A percentile compares a stretch with the other conserved stretches of the same genome.
These are phyloP conservation scores for Lepus americanus DNA, from an alignment of 2,113 vertebrate genomes.

Conservation along the genomic window DNA sequence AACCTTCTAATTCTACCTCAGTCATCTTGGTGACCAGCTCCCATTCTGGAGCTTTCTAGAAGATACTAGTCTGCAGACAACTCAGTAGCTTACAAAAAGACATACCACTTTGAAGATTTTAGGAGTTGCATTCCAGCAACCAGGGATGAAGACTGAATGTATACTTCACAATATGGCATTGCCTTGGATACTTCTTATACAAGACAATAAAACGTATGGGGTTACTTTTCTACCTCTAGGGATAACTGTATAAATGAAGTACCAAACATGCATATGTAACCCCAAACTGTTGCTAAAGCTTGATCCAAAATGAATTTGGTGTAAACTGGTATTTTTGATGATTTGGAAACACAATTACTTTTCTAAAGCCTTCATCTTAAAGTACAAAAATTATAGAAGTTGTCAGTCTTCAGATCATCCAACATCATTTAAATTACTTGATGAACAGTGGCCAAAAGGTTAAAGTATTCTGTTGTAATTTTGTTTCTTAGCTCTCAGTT, in stretches of 20 bases:
- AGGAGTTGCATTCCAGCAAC: background rate
- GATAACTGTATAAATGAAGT: background rate
- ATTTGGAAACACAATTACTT: background rate
- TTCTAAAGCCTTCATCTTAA: background rate
- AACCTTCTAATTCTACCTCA: background rate
- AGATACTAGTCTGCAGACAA: background rate
- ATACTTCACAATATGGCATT: background rate
- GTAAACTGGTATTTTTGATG: background rate
- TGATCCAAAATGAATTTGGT: background rate
- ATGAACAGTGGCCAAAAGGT: background rate
- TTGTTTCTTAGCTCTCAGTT: background rate
- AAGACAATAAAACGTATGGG: background rate
- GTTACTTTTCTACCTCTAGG: background rate
- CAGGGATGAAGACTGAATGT: background rate
- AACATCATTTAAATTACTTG: background rate
- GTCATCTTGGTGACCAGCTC: background rate
- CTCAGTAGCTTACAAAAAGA: background rate
- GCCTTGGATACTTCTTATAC: background rate
- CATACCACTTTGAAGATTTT: background rate
- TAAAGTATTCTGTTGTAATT: background rate
- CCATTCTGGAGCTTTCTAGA: too few relatives aligned
- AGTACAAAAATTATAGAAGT: background rate
- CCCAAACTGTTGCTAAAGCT: background rate
- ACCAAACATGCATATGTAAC: background rate
- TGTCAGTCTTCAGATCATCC: background rate